Evolutionary conservation across 2,797 vertebrate species (phyloP).

Genomic region (Aldrovandia affinis): DNA sequence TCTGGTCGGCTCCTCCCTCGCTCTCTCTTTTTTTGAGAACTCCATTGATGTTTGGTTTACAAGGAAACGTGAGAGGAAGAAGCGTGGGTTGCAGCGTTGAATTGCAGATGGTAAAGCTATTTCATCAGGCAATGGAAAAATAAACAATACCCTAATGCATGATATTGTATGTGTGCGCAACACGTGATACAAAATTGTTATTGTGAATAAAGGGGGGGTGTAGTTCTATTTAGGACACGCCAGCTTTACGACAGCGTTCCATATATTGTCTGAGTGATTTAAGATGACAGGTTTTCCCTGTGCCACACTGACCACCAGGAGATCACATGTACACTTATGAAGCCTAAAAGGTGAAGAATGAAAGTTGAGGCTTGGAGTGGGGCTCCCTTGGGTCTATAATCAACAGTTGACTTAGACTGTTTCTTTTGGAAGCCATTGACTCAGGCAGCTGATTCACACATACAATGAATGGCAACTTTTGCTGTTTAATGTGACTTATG

Average conservation of each 20-base stretch:
- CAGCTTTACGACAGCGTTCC: background rate
- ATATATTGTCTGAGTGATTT: background rate
- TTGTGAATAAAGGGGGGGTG: background rate
- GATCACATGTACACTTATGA: background rate
- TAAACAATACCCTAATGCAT: background rate
- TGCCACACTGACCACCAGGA: background rate
- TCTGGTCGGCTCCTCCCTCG: background rate
- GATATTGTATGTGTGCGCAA: background rate
- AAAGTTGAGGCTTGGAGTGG: background rate
- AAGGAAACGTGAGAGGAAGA: background rate
- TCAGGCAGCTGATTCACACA: constrained; percentile 6
- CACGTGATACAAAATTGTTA: background rate
- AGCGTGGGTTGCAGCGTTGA: background rate
- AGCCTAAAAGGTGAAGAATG: background rate
- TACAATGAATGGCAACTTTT: background rate
- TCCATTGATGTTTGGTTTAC: constrained; percentile 5
- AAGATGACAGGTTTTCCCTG: constrained; percentile 12
- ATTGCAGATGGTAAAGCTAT: background rate
- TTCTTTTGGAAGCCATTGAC: background rate
- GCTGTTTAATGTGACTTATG: background rate
- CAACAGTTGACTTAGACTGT: background rate
- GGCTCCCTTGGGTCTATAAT: background rate
- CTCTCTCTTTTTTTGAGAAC: background rate
- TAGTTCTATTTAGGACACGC: background rate
- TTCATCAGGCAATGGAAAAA: background rate